Evolutionary conservation across 2,888 invertebrate species (phyloP).

Genomic region (Gisinianus flammeolus): DNA sequence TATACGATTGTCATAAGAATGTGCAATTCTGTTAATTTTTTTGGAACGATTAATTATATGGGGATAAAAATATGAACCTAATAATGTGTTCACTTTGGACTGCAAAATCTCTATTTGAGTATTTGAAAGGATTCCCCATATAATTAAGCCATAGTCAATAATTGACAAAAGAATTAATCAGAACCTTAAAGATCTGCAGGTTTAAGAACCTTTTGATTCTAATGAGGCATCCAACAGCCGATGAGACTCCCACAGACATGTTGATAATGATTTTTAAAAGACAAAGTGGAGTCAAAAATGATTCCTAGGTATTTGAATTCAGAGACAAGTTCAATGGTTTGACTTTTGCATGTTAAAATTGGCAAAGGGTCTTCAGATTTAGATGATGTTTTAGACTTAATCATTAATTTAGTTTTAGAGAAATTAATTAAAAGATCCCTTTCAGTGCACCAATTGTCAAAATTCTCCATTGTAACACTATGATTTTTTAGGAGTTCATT

Average conservation of each 20-base stretch:
- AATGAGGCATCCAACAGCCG: background rate
- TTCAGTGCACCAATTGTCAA: background rate
- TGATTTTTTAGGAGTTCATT: background rate
- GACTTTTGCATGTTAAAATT: background rate
- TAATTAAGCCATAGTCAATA: background rate
- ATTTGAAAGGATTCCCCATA: slow-evolving; percentile 11
- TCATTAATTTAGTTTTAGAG: background rate
- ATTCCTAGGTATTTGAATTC: background rate
- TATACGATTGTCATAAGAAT: background rate
- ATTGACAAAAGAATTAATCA: background rate
- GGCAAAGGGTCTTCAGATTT: no score
- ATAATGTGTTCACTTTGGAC: background rate
- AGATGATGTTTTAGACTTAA: background rate
- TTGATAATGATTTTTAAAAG: background rate
- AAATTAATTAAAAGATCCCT: background rate
- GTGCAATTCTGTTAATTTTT: background rate
- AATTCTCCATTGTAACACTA: background rate
- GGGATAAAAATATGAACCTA: background rate
- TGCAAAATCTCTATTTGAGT: background rate
- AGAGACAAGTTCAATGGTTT: background rate
- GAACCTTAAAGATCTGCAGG: background rate
- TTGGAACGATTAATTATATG: background rate
- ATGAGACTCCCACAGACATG: background rate
- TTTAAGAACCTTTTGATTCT: background rate
- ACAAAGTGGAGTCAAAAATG: background rate